These are phyloP conservation scores for Apodemus agrarius DNA, from an alignment of 2,797 vertebrate genomes.

Conservation along the genomic window DNA sequence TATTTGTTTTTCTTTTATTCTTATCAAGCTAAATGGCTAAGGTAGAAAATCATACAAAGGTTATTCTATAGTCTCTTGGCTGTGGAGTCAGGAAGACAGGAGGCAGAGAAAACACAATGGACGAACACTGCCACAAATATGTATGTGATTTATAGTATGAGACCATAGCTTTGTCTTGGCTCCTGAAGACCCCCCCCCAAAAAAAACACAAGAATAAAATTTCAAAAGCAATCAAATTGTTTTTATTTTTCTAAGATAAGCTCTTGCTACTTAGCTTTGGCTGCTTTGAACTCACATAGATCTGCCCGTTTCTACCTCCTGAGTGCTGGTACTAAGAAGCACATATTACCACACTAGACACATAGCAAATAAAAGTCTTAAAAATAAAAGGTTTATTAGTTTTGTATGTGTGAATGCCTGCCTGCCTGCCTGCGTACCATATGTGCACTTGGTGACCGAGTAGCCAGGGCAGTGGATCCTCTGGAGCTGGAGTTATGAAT, in stretches of 20 bases:
- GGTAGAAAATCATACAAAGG: neutral
- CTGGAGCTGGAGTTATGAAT: neutral
- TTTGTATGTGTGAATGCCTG: neutral
- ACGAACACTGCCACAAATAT: neutral
- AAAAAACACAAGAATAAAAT: neutral
- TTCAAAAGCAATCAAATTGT: neutral
- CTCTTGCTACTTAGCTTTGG: neutral
- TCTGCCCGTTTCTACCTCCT: neutral
- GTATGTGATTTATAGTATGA: neutral
- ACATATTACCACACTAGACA: neutral
- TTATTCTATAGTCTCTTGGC: neutral
- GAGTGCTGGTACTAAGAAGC: neutral
- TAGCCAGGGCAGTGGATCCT: neutral
- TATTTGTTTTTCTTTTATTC: conserved; percentile 48
- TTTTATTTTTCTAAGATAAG: neutral
- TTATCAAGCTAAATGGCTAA: neutral
- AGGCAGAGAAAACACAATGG: neutral
- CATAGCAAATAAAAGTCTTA: neutral
- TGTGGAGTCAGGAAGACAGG: neutral
- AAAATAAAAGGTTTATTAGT: neutral
- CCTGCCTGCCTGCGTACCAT: neutral
- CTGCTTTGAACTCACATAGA: neutral
- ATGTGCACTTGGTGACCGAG: neutral
- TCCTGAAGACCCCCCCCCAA: neutral
- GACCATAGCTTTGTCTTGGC: neutral